Evolutionary conservation across 2,113 vertebrate species (phyloP).

Genomic region (Chamaea fasciata): DNA sequence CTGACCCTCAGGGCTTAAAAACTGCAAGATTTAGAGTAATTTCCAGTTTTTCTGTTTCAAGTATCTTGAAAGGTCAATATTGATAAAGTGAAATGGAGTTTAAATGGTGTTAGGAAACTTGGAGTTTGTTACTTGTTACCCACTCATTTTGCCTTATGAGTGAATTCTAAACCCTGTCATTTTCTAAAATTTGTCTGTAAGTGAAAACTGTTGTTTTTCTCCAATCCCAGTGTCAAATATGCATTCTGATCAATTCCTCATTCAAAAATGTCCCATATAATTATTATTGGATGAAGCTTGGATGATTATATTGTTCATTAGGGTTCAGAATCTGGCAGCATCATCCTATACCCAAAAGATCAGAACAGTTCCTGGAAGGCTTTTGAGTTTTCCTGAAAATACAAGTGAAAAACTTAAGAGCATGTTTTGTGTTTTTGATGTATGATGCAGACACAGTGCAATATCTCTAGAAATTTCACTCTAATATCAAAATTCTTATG

Average conservation of each 20-base stretch:
- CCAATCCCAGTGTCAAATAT: neutral
- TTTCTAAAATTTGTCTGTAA: neutral
- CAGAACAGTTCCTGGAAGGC: neutral
- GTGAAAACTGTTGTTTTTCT: neutral
- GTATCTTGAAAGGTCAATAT: neutral
- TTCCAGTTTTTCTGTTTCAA: neutral
- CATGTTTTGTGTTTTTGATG: neutral
- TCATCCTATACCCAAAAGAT: neutral
- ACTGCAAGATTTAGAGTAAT: neutral
- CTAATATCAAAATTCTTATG: neutral
- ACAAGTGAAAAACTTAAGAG: neutral
- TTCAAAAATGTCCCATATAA: neutral
- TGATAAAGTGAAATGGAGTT: neutral
- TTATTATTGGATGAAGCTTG: neutral
- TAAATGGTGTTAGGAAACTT: neutral
- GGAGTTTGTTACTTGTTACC: neutral
- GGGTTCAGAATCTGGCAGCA: neutral
- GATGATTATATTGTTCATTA: neutral
- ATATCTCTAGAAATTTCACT: neutral
- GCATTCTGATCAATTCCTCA: neutral
- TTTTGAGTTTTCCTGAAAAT: neutral
- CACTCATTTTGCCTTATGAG: neutral
- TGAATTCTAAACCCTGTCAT: neutral
- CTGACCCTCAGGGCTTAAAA: neutral
- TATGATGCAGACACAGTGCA: neutral